Conservation (phyloP, 2,888 invertebrate genomes). For the Lingula anatina region DNA sequence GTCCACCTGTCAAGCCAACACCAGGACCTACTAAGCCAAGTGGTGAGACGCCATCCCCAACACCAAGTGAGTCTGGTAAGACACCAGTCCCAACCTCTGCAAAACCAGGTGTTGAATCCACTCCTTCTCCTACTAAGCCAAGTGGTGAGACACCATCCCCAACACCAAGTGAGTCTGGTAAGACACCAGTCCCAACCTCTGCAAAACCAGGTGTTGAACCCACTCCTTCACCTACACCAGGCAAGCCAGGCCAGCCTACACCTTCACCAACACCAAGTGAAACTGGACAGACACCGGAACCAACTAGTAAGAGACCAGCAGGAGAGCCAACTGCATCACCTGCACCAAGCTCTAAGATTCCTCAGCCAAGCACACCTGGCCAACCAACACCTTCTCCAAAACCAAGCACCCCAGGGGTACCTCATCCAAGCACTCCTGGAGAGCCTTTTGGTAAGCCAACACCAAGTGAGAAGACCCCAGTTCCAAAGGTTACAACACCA, state of each 20-base stretch:
- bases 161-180: not conserved
- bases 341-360: constrained; percentile 3
- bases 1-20: not conserved
- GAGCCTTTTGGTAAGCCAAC: too few relatives aligned
- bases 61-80: not conserved
- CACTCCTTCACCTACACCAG: not conserved
- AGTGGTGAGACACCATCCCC: not conserved
- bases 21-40: not conserved
- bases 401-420: constrained; percentile 3
- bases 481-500: not conserved
- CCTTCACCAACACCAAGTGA: not conserved
- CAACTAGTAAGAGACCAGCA: too few relatives aligned
- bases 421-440: too few relatives aligned
- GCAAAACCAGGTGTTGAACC: not conserved
- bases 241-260: not conserved
- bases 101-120: not conserved
- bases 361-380: constrained; percentile 6
- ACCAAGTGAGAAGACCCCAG: not conserved
- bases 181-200: not conserved
- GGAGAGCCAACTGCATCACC: not conserved
- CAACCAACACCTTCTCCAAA: constrained; percentile 4
- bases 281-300: not conserved
- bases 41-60: not conserved
- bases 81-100: constrained; percentile 3
- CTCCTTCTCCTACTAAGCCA: not conserved